Conservation (phyloP, 2,113 vertebrate species). For the Uropsilus gracilis region DNA sequence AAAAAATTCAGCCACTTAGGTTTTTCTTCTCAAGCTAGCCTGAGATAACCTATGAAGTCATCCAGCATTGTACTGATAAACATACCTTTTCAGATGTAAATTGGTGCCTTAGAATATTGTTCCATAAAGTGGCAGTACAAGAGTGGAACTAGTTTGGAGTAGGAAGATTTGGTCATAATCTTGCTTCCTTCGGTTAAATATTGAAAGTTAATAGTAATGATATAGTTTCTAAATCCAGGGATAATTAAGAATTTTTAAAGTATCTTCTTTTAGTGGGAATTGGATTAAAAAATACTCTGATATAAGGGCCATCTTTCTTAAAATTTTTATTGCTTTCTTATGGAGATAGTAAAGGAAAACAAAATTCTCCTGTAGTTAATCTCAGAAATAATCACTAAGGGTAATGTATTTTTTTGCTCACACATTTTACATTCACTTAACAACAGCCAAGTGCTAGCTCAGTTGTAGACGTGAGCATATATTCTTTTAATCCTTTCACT, state of each 20-base stretch:
- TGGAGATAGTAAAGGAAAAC: neutral
- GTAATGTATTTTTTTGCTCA: neutral
- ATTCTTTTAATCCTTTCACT: neutral
- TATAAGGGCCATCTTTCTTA: neutral
- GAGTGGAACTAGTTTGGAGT: neutral
- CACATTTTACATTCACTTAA: neutral
- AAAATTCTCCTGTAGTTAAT: neutral
- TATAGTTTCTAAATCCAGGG: neutral
- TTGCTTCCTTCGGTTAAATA: neutral
- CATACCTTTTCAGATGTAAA: neutral
- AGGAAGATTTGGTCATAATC: neutral
- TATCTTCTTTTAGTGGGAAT: neutral
- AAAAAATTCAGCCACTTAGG: neutral
- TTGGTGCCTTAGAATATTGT: neutral
- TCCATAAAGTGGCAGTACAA: neutral
- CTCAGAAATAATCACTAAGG: neutral
- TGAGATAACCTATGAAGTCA: neutral
- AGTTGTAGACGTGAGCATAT: neutral
- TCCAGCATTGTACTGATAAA: neutral
- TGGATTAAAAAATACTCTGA: neutral
- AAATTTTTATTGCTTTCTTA: constrained; percentile 27
- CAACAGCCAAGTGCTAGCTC: neutral
- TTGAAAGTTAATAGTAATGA: neutral
- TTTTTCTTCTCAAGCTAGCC: neutral
- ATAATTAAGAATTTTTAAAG: neutral